Evolutionary conservation across 2,888 invertebrate species (phyloP), one percentile per base, ranked within the genome.

Genomic region (Isoperla grammatica): DNA sequence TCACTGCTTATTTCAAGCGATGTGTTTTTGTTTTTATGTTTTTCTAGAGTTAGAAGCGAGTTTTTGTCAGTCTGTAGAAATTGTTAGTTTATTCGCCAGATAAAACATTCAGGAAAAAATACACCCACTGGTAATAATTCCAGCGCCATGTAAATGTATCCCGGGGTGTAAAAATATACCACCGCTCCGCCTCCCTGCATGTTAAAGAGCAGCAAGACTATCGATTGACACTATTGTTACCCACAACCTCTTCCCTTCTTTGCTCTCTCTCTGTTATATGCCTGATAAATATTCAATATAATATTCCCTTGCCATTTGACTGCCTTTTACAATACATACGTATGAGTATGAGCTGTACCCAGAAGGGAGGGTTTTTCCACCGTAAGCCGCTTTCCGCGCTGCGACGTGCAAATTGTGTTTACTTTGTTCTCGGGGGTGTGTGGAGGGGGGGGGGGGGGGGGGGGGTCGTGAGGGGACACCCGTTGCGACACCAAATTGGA

Each of bases 381-480:
- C 22, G 56, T 60, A 60, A 60, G 56, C 60, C 37, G 56, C 60
- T 60, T 60, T 60, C 39, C 40, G 45, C 55, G 42, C 43, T 56
- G 45, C 40, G 40, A 37, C 56, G 46, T 29, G 60, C 60, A 60
- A 60, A 60, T 60, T 60, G 60, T 60, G 60, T 60, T 60, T 56
- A 48, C 56, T 56, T 60, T 54, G 60, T 48, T 55, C 46, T 35
- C 20, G 5, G 20, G 11, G 35, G 35, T 12, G 20, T 48, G 11
- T 42, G 5, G 1, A 29, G 35, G 3, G 6, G 29, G 50, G 19
- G n/a, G 6, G 8, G 53, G 39, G 35, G 37, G 3, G 37, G 37
- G 12, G 37, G 13, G 50, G n/a, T 3, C 15, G 53, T 53, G 39
- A 37, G 53, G 53, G 53, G 17, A 37, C 53, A n/a, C 53, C 53